These are phyloP conservation scores for Corvus hawaiiensis DNA, from an alignment of 2,113 vertebrate genomes.

Conservation along the genomic window DNA sequence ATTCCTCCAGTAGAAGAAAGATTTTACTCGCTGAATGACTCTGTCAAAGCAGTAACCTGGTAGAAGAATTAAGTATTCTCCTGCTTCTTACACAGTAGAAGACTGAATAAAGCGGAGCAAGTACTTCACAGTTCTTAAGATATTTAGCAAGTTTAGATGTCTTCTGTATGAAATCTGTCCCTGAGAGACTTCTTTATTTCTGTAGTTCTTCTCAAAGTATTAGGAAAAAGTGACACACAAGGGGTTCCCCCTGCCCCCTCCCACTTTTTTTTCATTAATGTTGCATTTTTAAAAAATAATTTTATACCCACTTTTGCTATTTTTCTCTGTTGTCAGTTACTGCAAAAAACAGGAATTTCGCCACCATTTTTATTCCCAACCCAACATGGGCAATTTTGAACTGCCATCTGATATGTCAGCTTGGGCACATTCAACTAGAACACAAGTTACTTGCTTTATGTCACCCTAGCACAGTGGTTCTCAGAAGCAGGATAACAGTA, in stretches of 20 bases:
- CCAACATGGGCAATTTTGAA: not conserved
- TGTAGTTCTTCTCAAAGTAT: not conserved
- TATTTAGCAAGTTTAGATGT: not conserved
- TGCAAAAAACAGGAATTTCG: not conserved
- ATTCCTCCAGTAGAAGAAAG: not conserved
- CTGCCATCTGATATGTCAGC: not conserved
- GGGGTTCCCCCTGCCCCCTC: accelerated
- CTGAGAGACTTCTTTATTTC: not conserved
- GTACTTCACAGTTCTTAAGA: not conserved
- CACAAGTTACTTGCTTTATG: not conserved
- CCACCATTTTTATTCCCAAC: not conserved
- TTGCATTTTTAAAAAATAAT: accelerated
- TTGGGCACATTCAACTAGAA: not conserved
- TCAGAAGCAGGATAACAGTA: not conserved
- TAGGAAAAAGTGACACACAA: not conserved
- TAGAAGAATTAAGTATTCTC: not conserved
- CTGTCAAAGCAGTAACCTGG: not conserved
- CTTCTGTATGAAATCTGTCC: not conserved
- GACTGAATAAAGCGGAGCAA: not conserved
- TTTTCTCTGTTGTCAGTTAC: not conserved
- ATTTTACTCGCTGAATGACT: not conserved
- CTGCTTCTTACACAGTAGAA: not conserved
- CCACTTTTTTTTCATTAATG: not conserved
- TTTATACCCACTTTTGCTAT: not conserved
- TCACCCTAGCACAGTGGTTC: not conserved